A percentile compares a stretch with the other conserved stretches of the same genome.
These are phyloP conservation scores for Drosophila macrospina DNA, from an alignment of 2,888 invertebrate species.

Conservation along the genomic window DNA sequence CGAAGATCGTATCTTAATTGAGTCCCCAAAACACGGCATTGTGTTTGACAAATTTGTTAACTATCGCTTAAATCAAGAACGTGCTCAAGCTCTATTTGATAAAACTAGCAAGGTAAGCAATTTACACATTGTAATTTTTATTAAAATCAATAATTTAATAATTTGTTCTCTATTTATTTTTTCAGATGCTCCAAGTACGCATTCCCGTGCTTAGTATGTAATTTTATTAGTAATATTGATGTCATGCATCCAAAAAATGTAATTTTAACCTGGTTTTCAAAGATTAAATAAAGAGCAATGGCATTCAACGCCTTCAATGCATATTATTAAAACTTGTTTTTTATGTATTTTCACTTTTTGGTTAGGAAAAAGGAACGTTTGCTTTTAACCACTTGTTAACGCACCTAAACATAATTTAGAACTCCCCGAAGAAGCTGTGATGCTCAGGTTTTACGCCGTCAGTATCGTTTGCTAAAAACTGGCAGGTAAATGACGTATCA, in stretches of 20 bases:
- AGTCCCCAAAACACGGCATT: slow-evolving; percentile 87
- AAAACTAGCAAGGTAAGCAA: slow-evolving; percentile 86
- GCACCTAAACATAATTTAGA: too few species aligned
- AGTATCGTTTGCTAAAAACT: neutral
- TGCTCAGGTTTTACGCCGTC: neutral
- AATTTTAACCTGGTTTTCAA: neutral
- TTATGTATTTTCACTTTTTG: too few species aligned
- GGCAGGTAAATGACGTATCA: neutral
- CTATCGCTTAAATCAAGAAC: slow-evolving; percentile 88
- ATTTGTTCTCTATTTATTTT: slow-evolving; percentile 13
- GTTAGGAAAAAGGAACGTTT: too few species aligned
- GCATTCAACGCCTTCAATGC: too few species aligned
- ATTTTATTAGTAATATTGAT: neutral
- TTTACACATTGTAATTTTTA: neutral
- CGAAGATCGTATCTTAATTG: slow-evolving; percentile 91
- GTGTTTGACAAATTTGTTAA: slow-evolving; percentile 90
- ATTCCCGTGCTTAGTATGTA: slow-evolving; percentile 71
- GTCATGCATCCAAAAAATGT: neutral
- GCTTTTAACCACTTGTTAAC: too few species aligned
- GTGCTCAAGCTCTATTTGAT: slow-evolving; percentile 86
- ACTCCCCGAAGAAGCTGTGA: neutral
- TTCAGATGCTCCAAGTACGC: slow-evolving; percentile 84
- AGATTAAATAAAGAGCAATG: slow-evolving; percentile 7
- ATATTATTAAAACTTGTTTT: too few species aligned
- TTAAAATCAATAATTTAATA: neutral